These are phyloP conservation scores for Meriones psammophilus DNA, from an alignment of 2,797 vertebrate genomes.

Conservation along the genomic window DNA sequence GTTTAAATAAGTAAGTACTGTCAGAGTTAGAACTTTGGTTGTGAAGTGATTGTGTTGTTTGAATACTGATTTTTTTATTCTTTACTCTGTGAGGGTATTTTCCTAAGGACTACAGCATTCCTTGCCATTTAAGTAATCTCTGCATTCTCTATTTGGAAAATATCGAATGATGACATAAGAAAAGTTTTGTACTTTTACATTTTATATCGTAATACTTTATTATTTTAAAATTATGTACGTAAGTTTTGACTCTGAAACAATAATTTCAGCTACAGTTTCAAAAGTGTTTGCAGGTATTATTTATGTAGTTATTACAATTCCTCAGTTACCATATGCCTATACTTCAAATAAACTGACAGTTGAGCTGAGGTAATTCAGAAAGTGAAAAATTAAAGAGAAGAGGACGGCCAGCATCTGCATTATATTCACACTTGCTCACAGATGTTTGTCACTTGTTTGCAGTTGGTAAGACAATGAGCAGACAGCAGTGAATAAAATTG, in stretches of 20 bases:
- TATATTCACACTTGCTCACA: not conserved
- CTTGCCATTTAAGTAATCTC: constrained; percentile 27
- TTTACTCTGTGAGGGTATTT: not conserved
- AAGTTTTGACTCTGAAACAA: constrained; percentile 1
- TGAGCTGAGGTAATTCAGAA: constrained; percentile 42
- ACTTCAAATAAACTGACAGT: not conserved
- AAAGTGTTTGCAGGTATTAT: constrained; percentile 14
- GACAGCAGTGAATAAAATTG: not conserved
- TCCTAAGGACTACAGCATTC: not conserved
- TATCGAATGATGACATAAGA: constrained; percentile 2
- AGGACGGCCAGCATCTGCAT: not conserved
- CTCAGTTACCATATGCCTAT: not conserved
- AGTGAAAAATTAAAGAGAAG: not conserved
- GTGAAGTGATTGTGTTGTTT: not conserved
- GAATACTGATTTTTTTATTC: not conserved
- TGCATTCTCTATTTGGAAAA: not conserved
- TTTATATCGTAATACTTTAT: not conserved
- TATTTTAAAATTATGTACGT: constrained; percentile 11
- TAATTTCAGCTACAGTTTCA: not conserved
- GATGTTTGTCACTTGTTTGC: not conserved
- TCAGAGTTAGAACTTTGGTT: constrained; percentile 52
- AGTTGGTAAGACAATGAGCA: not conserved
- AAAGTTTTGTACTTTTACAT: constrained; percentile 33
- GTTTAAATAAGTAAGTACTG: constrained; percentile 54
- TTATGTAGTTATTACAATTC: not conserved